These are phyloP conservation scores for Geotrypetes seraphini DNA, from an alignment of 2,797 vertebrate species.

Conservation along the genomic window DNA sequence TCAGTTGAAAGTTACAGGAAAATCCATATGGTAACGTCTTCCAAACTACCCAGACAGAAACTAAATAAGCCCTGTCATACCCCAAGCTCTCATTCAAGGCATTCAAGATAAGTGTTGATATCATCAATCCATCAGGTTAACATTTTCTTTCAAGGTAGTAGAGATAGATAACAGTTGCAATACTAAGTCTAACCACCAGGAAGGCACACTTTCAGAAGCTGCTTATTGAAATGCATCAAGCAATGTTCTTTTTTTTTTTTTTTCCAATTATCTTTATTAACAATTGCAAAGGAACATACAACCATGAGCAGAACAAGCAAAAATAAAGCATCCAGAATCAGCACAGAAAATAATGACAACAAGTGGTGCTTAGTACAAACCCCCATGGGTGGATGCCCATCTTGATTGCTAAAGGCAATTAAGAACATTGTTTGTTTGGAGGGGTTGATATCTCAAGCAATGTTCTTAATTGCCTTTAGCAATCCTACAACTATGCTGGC, in stretches of 20 bases:
- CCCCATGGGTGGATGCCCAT: no score
- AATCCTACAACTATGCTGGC: background rate
- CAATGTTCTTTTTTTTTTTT: no score
- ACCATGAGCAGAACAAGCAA: no score
- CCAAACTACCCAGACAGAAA: constrained; percentile 49
- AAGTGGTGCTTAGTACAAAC: no score
- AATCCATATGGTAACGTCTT: constrained; percentile 54
- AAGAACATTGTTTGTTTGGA: no score
- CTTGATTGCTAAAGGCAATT: no score
- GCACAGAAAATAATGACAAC: no score
- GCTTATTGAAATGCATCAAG: constrained; percentile 51
- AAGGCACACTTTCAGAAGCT: constrained; percentile 52
- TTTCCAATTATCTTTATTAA: no score
- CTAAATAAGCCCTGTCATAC: constrained; percentile 50
- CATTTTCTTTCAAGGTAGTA: constrained; percentile 50
- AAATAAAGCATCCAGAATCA: no score
- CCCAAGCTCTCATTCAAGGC: constrained; percentile 42
- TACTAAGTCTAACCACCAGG: constrained; percentile 46
- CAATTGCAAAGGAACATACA: no score
- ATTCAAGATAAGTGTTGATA: constrained; percentile 42
- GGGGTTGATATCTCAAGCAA: no score
- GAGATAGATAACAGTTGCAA: constrained; percentile 54
- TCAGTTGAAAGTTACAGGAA: constrained; percentile 47
- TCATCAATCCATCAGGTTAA: constrained; percentile 53
- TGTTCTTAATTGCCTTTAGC: constrained; percentile 38